Conservation (phyloP, 2,888 invertebrate genomes). For the Idaea straminata region DNA sequence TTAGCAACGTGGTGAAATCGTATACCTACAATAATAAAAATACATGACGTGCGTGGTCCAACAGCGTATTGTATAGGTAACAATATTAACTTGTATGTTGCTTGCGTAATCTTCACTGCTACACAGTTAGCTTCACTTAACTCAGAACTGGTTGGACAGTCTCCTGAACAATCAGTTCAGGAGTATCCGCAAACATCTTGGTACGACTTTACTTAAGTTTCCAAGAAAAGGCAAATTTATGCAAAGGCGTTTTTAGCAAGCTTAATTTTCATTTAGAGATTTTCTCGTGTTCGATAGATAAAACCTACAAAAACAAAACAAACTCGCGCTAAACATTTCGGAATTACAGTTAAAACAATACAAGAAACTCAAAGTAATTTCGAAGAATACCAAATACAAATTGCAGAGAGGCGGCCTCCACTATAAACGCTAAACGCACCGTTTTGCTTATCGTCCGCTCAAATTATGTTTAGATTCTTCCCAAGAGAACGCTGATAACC, state of each 20-base stretch:
- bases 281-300: not conserved
- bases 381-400: conserved; percentile 23
- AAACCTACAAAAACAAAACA: conserved; percentile 2
- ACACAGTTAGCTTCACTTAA: no score
- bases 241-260: not conserved
- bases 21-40: no score
- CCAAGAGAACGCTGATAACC: conserved; percentile 21
- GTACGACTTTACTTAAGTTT: no score
- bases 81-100: no score
- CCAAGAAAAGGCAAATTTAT: no score
- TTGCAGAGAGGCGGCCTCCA: conserved; percentile 19
- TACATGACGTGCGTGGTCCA: no score
- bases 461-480: conserved; percentile 22
- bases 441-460: conserved; percentile 25
- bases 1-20: no score
- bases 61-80: no score
- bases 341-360: conserved; percentile 12
- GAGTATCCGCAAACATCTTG: no score
- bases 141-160: no score
- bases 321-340: not conserved
- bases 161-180: no score
- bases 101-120: no score
- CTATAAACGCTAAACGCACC: conserved; percentile 20
- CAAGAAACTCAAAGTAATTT: conserved; percentile 19
- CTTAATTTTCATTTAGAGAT: not conserved